Conservation (phyloP, 2,113 vertebrate genomes). For the Archilochus colubris region DNA sequence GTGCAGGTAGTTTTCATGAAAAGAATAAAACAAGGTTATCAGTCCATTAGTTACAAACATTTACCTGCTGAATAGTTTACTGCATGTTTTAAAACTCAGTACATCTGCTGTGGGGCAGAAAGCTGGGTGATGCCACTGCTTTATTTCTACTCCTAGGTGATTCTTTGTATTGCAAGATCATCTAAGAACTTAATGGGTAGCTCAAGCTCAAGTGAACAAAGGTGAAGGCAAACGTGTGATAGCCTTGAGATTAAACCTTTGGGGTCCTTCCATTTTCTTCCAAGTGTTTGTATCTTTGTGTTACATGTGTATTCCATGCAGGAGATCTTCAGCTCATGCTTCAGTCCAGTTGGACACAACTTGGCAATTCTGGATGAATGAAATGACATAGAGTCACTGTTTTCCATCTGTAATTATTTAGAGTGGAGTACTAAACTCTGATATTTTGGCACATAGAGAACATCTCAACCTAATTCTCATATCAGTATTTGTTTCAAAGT, state of each 20-base stretch:
- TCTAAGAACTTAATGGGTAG: not conserved
- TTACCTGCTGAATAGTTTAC: not conserved
- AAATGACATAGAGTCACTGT: not conserved
- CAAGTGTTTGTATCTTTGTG: not conserved
- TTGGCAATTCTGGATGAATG: not conserved
- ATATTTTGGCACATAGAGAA: not conserved
- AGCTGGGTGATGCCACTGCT: not conserved
- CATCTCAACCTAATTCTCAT: not conserved
- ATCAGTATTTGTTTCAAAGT: not conserved
- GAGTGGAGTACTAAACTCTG: not conserved
- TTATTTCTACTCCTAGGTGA: not conserved
- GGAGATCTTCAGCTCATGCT: not conserved
- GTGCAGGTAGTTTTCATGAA: fast-evolving
- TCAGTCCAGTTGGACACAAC: not conserved
- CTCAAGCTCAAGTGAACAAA: not conserved
- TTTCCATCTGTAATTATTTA: not conserved
- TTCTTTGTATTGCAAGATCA: not conserved
- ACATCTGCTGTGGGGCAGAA: not conserved
- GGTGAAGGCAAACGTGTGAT: not conserved
- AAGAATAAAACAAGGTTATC: not conserved
- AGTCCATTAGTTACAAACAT: not conserved
- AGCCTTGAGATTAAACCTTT: not conserved
- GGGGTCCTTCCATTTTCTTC: not conserved
- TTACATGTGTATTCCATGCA: not conserved
- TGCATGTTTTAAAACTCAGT: not conserved